Evolutionary conservation across 2,888 invertebrate species (phyloP), one percentile per base, ranked within the genome.

Genomic region (Morpho deidamia): DNA sequence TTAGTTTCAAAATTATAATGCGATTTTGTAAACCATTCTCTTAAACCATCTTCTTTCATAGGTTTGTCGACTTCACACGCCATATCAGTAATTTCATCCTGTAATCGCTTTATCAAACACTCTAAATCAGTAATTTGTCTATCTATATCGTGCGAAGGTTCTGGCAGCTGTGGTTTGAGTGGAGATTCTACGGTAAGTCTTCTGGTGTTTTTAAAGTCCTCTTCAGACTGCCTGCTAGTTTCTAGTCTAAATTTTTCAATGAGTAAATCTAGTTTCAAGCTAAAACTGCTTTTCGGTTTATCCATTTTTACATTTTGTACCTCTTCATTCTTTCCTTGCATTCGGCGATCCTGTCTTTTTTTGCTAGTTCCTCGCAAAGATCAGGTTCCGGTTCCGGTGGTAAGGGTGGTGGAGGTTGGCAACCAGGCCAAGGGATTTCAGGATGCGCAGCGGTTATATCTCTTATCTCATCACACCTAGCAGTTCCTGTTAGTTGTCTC

Each of bases 81-180:
- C 67, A 82, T 69, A 23, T 71, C 69, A 52, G 58, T 49, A 12
- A 84, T 74, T 71, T 83, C 81, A 8, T 66, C 62, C 63, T 85
- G 81, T 8, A 84, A 59, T 38, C 57, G 71, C 48, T 65, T 72
- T 1, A 82, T 80, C 8, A 72, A 44, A 11, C 51, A 58, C 57
- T 81, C 81, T 10, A 82, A 64, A 9, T 77, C 74, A 32, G 72
- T 64, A 61, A 85, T 78, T 46, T 81, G 72, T 49, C 60, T 65
- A 23, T 84, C 77, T 35, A 84, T 70, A 50, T 72, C 61, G 14
- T 57, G 52, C 10, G 63, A 60, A 1, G 66, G 46, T 43, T 52
- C 51, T 7, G 52, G 49, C 34, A 59, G 53, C 10, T 57, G 37
- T 8, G 54, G 44, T 43, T 53, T 63, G 5, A 63, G 44, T 12